Conservation (phyloP, 2,888 invertebrate genomes). For the Agriotes lineatus region DNA sequence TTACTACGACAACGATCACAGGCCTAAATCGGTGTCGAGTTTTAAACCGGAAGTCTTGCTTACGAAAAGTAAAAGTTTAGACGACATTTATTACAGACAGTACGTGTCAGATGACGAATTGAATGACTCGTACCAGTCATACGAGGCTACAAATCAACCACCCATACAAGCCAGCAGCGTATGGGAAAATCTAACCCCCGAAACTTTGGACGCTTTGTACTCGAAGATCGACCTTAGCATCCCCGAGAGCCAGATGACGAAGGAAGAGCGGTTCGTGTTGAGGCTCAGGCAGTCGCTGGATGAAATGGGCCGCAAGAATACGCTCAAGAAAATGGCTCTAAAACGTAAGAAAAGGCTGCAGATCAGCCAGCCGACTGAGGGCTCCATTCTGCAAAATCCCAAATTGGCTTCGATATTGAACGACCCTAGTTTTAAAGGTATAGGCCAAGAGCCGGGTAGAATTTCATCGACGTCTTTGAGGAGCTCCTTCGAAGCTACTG, state of each 20-base stretch:
- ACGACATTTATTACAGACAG: conserved; percentile 45
- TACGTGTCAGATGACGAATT: conserved; percentile 9
- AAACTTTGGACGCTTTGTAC: conserved; percentile 55
- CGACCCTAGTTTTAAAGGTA: conserved; percentile 37
- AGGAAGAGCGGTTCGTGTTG: conserved; percentile 57
- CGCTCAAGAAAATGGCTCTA: conserved; percentile 49
- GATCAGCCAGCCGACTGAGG: conserved; percentile 56
- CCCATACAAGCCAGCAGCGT: not conserved
- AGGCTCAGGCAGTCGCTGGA: conserved; percentile 56
- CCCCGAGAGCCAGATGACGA: conserved; percentile 52
- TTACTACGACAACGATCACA: conserved; percentile 37
- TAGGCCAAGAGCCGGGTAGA: conserved; percentile 5
- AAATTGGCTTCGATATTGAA: conserved; percentile 45
- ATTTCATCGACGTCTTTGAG: too few relatives aligned
- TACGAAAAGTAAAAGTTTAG: conserved; percentile 53
- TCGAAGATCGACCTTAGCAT: conserved; percentile 52
- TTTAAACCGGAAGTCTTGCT: conserved; percentile 35
- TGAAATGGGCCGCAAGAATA: conserved; percentile 54
- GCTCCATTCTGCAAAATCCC: conserved; percentile 55
- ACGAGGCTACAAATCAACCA: too few relatives aligned
- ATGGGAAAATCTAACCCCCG: conserved; percentile 36
- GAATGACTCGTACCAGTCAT: not conserved
- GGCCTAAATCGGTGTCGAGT: conserved; percentile 3
- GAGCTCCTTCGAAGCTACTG: too few relatives aligned
- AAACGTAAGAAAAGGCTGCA: conserved; percentile 49